These are phyloP conservation scores for Hyposoter dolosus DNA, from an alignment of 2,888 invertebrate species.

Conservation along the genomic window DNA sequence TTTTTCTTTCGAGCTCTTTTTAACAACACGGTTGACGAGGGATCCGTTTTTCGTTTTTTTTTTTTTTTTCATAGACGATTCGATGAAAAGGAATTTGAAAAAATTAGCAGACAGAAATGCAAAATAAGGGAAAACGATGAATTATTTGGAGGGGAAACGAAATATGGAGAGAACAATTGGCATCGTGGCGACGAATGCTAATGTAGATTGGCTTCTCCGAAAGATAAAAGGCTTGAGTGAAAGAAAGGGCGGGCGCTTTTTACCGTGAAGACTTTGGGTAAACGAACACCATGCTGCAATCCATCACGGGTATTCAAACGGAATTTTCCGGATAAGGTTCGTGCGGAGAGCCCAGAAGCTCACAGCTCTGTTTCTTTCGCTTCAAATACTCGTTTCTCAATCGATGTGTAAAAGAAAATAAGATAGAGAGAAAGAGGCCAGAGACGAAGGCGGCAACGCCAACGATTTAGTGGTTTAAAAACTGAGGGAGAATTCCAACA, in stretches of 20 bases:
- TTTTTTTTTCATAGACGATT: background rate
- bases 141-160: background rate
- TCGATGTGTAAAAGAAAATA: slow-evolving; percentile 33
- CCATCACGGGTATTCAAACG: slow-evolving; percentile 77
- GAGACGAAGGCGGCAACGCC: background rate
- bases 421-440: slow-evolving; percentile 32
- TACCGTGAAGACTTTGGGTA: slow-evolving; percentile 18
- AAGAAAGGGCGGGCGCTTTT: background rate
- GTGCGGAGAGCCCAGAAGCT: slow-evolving; percentile 53
- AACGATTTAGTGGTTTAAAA: background rate
- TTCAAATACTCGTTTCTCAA: slow-evolving; percentile 33
- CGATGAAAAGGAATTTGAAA: too few species aligned
- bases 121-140: background rate
- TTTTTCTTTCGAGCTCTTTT: background rate
- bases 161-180: background rate
- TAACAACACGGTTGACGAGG: background rate
- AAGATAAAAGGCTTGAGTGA: background rate
- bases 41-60: background rate
- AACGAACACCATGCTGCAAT: slow-evolving; percentile 75
- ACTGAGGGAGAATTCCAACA: slow-evolving; percentile 37
- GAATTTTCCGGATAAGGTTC: slow-evolving; percentile 65
- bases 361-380: slow-evolving; percentile 27
- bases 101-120: too few species aligned
- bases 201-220: slow-evolving; percentile 60
- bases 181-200: background rate